Base-by-base conservation (phyloP, 2,888 invertebrate genomes). In the Physocephala rufipes region DNA sequence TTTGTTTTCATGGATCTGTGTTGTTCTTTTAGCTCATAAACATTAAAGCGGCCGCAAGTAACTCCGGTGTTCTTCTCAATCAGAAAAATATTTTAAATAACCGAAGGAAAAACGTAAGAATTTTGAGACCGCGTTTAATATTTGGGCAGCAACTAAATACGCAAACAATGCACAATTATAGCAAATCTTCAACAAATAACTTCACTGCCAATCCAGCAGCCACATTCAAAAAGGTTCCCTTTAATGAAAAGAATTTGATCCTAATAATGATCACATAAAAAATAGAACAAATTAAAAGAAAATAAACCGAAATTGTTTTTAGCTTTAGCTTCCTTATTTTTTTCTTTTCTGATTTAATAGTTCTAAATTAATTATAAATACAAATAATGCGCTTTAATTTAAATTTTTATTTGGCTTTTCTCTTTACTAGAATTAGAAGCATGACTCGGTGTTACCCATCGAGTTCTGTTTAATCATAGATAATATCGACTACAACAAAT, bases 81-180 rank as follows among this genome's bases (percentile, higher is more conserved):
- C 61, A 68, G 36, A 68, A 51, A 62, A 68, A 68, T 68, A 79
- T 80, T 74, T 77, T 79, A 74, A 78, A 80, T 77, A 79, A 79
- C 74, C 77, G 80, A 72, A 77, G 79, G 69, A 78, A 78, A 74
- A 78, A 79, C 77, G 79, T 78, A 74, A 77, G 78, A 76, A 75
- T 76, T 74, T 73, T 73, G 70, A 74, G 78, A 69, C 76, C 76
- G 49, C 76, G 71, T n/a, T 73, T 73, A 30, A 71, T 61, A 30
- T 68, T 75, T 72, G 73, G 73, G 28, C 72, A 72, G 58, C 70
- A 62, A 24, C 61, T 51, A 62, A 71, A 53, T 53, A 12, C 49
- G 61, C 61, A 65, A 53, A 67, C 69, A 70, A 26, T 68, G 68
- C 69, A 58, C 70, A 55, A 55, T 36, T 61, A 51, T 49, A 49